A percentile compares a stretch with the other conserved stretches of the same genome.
These are phyloP conservation scores for Falcaria lacertinaria DNA, from an alignment of 2,888 invertebrate species.

Conservation along the genomic window DNA sequence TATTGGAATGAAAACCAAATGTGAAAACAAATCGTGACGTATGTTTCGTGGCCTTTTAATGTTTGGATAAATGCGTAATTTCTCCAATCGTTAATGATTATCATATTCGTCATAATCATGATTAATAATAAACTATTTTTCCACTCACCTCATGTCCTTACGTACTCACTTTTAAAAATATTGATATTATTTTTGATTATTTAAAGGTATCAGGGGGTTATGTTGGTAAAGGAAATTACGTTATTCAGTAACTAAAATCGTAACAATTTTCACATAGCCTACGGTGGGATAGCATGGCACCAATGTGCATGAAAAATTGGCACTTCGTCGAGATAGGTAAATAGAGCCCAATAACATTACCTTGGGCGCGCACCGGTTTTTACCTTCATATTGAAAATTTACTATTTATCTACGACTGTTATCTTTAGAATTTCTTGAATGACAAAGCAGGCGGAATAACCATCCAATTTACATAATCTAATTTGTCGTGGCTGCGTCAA, in stretches of 20 bases:
- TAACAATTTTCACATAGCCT: constrained; percentile 2
- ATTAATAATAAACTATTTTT: too few species aligned
- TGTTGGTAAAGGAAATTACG: neutral
- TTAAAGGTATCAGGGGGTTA: neutral
- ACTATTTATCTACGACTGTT: constrained; percentile 33
- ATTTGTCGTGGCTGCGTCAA: constrained; percentile 57
- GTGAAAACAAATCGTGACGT: too few species aligned
- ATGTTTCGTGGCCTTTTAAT: too few species aligned
- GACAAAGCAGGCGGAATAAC: constrained; percentile 48
- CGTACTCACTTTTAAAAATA: too few species aligned
- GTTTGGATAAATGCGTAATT: too few species aligned
- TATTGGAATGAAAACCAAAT: too few species aligned
- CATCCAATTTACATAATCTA: constrained; percentile 65
- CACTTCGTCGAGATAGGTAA: neutral
- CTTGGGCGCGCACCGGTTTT: constrained; percentile 5
- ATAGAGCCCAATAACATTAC: constrained; percentile 2
- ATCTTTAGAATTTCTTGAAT: constrained; percentile 47
- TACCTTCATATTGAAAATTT: constrained; percentile 13
- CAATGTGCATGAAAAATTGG: neutral
- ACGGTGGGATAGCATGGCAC: neutral
- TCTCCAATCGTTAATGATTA: too few species aligned
- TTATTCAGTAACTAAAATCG: constrained; percentile 13
- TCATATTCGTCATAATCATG: too few species aligned
- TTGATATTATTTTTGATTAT: too few species aligned
- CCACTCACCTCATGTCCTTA: too few species aligned